These are phyloP conservation scores for Diaperis boleti DNA, from an alignment of 2,888 invertebrate genomes.

Conservation along the genomic window DNA sequence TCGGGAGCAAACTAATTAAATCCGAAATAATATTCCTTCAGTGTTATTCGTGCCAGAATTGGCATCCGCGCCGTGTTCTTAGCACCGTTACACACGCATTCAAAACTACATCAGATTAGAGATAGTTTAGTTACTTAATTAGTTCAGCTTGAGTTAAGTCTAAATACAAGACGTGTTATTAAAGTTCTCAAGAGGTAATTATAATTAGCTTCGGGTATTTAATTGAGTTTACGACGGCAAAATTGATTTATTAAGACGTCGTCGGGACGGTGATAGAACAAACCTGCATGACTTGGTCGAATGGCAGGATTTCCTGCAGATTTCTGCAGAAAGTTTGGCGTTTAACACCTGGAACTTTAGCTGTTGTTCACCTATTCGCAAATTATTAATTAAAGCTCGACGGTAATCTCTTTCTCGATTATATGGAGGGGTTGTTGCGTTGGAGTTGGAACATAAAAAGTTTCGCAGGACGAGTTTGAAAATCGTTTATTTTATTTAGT, in stretches of 20 bases:
- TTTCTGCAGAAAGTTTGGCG: conserved; percentile 39
- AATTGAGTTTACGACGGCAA: conserved; percentile 30
- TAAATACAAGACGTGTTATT: conserved; percentile 36
- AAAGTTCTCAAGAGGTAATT: conserved; percentile 35
- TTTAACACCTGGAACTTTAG: conserved; percentile 46
- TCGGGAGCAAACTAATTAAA: conserved; percentile 19
- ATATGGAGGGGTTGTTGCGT: conserved; percentile 44
- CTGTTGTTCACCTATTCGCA: conserved; percentile 46
- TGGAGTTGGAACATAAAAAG: no score
- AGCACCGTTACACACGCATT: conserved; percentile 24
- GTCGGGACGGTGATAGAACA: background rate
- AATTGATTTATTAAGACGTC: conserved; percentile 34
- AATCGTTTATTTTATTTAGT: no score
- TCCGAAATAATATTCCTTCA: conserved; percentile 10
- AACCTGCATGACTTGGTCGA: conserved; percentile 20
- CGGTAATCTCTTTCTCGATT: conserved; percentile 48
- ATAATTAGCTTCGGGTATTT: conserved; percentile 36
- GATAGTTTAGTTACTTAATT: conserved; percentile 35
- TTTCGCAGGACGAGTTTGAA: no score
- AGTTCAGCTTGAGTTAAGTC: conserved; percentile 30
- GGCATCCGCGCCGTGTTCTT: conserved; percentile 7
- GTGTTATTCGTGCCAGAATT: conserved; percentile 5
- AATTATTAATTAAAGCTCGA: conserved; percentile 52
- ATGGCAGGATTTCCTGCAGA: conserved; percentile 33
- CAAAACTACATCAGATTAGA: conserved; percentile 34